A percentile compares a stretch with the other conserved stretches of the same genome.
Evolutionary conservation across 1,140 invertebrate species (phyloP).

Genomic region (Heterodera carotae): DNA sequence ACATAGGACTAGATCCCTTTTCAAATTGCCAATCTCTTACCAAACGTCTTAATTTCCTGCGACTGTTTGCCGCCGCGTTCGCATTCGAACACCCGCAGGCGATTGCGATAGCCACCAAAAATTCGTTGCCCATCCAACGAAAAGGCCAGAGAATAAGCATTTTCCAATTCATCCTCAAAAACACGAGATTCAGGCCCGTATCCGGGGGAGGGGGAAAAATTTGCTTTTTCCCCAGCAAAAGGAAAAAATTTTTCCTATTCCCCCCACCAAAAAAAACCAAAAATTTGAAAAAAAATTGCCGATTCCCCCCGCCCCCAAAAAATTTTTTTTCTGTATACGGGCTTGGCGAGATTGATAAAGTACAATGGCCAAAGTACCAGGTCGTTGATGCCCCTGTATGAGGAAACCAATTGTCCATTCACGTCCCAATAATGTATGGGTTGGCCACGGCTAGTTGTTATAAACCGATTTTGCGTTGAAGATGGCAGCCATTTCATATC

Average conservation of each 20-base stretch:
- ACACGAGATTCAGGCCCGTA: background rate
- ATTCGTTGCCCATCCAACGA: conserved; percentile 39
- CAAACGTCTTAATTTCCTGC: conserved; percentile 48
- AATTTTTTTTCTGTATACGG: no score
- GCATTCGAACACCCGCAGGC: conserved; percentile 39
- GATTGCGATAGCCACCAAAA: conserved; percentile 46
- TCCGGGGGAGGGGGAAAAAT: no score
- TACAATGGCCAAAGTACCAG: conserved; percentile 28
- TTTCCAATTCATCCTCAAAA: conserved; percentile 43
- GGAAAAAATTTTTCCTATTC: no score
- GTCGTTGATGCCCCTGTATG: conserved; percentile 46
- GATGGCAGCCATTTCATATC: conserved; percentile 13
- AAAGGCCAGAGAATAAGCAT: conserved; percentile 44
- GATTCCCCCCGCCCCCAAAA: no score
- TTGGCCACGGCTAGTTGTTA: conserved; percentile 34
- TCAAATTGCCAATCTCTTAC: conserved; percentile 28
- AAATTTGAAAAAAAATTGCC: no score
- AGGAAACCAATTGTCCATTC: conserved; percentile 17
- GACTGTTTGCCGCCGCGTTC: conserved; percentile 38
- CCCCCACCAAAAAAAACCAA: no score
- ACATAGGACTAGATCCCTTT: background rate
- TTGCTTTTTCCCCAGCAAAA: no score
- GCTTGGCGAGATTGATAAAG: no score
- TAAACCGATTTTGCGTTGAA: conserved; percentile 30
- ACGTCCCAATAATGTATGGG: conserved; percentile 45